phyloP scores from a whole-genome alignment of 2,113 vertebrate species.

The Chamaetylas fuelleborni region DNA sequence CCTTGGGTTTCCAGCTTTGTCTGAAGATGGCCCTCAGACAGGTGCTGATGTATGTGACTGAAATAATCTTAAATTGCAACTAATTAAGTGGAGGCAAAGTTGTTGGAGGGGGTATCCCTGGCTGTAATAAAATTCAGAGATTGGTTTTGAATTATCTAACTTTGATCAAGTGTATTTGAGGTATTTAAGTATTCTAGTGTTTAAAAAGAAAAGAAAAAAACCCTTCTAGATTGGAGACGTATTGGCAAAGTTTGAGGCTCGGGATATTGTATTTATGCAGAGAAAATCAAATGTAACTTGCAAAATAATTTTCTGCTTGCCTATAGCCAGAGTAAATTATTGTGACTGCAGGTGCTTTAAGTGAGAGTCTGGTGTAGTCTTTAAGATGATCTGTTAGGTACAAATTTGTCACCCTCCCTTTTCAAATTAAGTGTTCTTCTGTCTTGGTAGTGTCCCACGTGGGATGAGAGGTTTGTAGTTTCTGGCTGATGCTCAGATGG shows the following conservation, averaged over 20 bases:
- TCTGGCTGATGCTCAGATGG: not conserved
- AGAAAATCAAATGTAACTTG: not conserved
- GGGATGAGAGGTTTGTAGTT: not conserved
- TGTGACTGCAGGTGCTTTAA: not conserved
- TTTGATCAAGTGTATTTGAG: not conserved
- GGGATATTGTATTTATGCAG: not conserved
- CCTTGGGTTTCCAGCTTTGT: not conserved
- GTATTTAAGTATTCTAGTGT: not conserved
- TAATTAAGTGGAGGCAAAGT: fast-evolving
- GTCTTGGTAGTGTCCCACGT: too few relatives aligned
- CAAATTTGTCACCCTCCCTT: not conserved
- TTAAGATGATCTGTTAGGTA: not conserved
- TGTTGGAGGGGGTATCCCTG: not conserved
- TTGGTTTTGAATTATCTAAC: not conserved
- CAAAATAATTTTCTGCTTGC: not conserved
- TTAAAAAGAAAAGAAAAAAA: not conserved
- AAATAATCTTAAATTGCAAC: not conserved
- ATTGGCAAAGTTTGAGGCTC: not conserved
- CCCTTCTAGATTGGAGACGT: fast-evolving
- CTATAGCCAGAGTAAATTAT: not conserved
- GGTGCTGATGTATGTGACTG: not conserved
- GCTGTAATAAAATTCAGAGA: not conserved
- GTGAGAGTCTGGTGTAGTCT: not conserved
- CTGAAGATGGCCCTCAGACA: not conserved
- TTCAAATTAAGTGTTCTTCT: not conserved